A percentile compares a stretch with the other conserved stretches of the same genome.
Conservation (phyloP, 2,888 invertebrate species). For the Sepioteuthis lessoniana region DNA sequence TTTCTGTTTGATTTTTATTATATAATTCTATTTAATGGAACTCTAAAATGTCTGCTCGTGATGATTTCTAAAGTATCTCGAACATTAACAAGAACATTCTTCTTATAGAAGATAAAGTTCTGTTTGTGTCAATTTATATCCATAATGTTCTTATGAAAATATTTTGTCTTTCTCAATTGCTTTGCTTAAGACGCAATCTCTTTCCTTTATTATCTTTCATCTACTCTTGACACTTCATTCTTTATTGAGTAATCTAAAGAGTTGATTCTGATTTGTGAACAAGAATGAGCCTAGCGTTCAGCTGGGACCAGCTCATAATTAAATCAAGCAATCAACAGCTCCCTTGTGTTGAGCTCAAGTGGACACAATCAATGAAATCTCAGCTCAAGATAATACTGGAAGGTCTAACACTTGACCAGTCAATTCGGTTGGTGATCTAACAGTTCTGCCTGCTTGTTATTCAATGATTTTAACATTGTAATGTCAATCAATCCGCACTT, state of each 20-base stretch:
- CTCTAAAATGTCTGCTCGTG: too few relatives aligned
- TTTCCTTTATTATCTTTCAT: not conserved
- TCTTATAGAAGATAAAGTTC: too few relatives aligned
- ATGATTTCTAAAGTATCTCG: too few relatives aligned
- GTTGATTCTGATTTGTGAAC: not conserved
- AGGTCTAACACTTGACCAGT: not conserved
- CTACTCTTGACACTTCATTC: not conserved
- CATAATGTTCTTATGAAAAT: too few relatives aligned
- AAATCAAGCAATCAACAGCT: not conserved
- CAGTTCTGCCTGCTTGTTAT: not conserved
- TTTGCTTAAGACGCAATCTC: not conserved
- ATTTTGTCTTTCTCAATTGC: not conserved
- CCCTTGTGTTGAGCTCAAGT: not conserved
- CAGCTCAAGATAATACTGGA: not conserved
- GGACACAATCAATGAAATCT: conserved; percentile 3
- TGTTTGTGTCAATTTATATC: too few relatives aligned
- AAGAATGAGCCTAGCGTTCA: not conserved
- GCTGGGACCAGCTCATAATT: not conserved
- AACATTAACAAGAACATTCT: too few relatives aligned
- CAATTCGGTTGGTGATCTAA: too few relatives aligned
- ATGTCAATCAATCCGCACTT: not conserved
- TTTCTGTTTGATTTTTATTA: too few relatives aligned
- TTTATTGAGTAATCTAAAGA: not conserved
- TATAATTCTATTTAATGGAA: too few relatives aligned
- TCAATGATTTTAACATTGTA: not conserved